phyloP scores from a whole-genome alignment of 2,888 invertebrate genomes.

The Yponomeuta evonymella region DNA sequence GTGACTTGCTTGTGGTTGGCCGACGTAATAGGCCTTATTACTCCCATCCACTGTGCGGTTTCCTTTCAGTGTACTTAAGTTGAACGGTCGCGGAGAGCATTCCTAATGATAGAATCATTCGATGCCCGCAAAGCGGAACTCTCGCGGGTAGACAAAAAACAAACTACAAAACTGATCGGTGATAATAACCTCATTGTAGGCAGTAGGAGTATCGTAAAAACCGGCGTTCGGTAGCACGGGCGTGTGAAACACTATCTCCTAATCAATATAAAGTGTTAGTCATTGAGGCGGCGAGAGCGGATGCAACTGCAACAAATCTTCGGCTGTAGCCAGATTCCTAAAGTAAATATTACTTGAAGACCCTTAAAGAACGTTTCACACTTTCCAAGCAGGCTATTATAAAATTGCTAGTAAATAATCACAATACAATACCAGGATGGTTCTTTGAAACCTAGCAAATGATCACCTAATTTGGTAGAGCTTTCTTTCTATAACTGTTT shows the following conservation, averaged over 20 bases:
- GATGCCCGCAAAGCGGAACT: conserved; percentile 23
- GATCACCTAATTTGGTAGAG: too few species aligned
- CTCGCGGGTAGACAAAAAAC: conserved; percentile 38
- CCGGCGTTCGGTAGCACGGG: conserved; percentile 65
- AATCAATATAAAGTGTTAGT: conserved; percentile 74
- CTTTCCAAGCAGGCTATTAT: too few species aligned
- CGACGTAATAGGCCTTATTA: conserved; percentile 61
- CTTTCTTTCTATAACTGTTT: too few species aligned
- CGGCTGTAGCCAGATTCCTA: conserved; percentile 36
- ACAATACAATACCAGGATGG: too few species aligned
- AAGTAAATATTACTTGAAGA: neutral
- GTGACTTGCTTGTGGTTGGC: conserved; percentile 65
- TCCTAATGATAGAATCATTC: neutral
- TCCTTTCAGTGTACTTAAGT: conserved; percentile 36
- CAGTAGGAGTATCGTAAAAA: conserved; percentile 70
- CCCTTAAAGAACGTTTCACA: too few species aligned
- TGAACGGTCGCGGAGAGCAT: conserved; percentile 10
- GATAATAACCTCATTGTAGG: conserved; percentile 68
- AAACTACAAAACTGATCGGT: conserved; percentile 46
- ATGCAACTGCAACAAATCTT: conserved; percentile 73
- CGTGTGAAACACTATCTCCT: conserved; percentile 71
- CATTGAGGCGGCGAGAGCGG: conserved; percentile 71
- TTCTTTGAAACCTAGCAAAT: too few species aligned
- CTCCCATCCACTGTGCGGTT: conserved; percentile 53
- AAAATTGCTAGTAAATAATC: too few species aligned